These are phyloP conservation scores for Campoplex nolae DNA, from an alignment of 2,888 invertebrate species.

Conservation along the genomic window DNA sequence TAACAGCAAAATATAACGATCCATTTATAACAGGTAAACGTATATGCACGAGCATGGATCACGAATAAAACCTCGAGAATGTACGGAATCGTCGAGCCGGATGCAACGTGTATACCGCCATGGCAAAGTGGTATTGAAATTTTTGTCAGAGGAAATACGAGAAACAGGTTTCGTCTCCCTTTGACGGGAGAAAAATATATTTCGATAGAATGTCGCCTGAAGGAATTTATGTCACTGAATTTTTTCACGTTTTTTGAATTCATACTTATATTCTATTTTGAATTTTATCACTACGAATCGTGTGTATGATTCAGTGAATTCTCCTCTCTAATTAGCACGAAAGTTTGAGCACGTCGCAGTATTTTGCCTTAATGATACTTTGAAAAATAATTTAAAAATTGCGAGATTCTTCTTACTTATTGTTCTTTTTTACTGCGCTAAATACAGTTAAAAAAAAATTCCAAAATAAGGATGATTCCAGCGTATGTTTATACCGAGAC, in stretches of 20 bases:
- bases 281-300: not conserved
- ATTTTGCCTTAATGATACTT: not conserved
- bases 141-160: conserved; percentile 76
- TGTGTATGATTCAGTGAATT: not conserved
- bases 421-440: not conserved
- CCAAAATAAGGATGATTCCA: not conserved
- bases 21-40: not conserved
- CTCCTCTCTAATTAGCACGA: not conserved
- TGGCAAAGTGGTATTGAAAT: conserved; percentile 75
- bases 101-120: conserved; percentile 23
- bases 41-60: not conserved
- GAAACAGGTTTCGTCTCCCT: conserved; percentile 73
- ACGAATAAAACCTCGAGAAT: not conserved
- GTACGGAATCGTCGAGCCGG: conserved; percentile 43
- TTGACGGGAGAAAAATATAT: conserved; percentile 69
- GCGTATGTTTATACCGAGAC: not conserved
- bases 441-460: not conserved
- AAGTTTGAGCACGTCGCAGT: not conserved
- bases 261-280: not conserved
- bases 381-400: not conserved
- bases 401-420: not conserved
- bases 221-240: conserved; percentile 28
- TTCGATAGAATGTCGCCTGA: conserved; percentile 79
- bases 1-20: not conserved
- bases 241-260: not conserved